Base-by-base conservation (phyloP, 2,113 vertebrate species). In the Oenanthe oenanthe region DNA sequence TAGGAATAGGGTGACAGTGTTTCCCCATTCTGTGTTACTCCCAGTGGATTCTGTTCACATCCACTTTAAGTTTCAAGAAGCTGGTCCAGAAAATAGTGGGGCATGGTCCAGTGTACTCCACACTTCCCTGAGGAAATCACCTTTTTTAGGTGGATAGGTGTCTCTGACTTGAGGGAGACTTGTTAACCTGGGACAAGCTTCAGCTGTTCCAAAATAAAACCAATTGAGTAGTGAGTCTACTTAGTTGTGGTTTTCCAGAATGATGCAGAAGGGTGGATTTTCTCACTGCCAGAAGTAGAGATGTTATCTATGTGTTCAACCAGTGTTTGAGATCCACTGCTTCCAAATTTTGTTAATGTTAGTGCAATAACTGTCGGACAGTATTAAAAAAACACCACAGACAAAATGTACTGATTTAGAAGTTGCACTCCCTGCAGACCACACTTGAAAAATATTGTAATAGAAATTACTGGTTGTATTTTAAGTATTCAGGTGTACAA, bases 271-370 rank as follows among this genome's bases (percentile, higher is more conserved):
- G 19, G 29, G 2, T 25, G 21, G 40, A 22, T 38, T 60, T 9
- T 45, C 18, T 67, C 32, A 48, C 4, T 22, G 8, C 11, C 40
- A 51, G 70, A 43, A 77, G 6, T 12, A 25, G 54, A 61, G 58
- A 21, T 70, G 20, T 22, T 45, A 3, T 68, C 25, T 48, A 0
- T 1, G 0, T 42, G 36, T 57, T 89, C 1, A 3, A 20, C 10
- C 13, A 40, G 1, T 3, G 1, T n/a, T n/a, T 84, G 38, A 42
- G 17, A 13, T 87, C 84, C 29, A 9, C 29, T 86, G 0, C 43
- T 89, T 77, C 36, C 32, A 54, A 45, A 20, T 70, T 53, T 61
- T 73, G 29, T 19, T n/a, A 17, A 36, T 1, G 0, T 43, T 6
- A 24, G 19, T 36, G 10, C 22, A 84, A 7, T 61, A 87, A n/a